These are phyloP conservation scores for Nothocercus julius DNA, from an alignment of 2,113 vertebrate species.

Conservation along the genomic window DNA sequence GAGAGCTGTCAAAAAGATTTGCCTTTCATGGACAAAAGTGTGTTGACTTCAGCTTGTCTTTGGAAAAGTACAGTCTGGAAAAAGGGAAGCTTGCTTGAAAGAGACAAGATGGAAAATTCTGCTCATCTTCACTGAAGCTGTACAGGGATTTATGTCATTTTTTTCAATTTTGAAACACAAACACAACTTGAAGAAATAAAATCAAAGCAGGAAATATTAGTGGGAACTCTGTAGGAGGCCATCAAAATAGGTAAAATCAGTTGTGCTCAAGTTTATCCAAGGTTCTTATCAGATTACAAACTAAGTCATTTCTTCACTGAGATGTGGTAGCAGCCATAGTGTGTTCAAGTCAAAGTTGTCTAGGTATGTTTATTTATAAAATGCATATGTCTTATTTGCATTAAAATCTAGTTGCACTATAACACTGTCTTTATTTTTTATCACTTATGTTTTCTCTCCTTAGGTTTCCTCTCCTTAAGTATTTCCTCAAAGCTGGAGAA, in stretches of 20 bases:
- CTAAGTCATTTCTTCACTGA: neutral
- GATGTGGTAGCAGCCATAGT: neutral
- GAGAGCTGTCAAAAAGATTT: neutral
- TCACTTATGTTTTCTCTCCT: neutral
- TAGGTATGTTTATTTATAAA: neutral
- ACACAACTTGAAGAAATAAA: neutral
- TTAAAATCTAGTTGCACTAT: neutral
- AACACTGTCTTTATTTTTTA: neutral
- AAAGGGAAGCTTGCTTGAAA: neutral
- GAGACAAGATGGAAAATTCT: neutral
- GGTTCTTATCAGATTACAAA: neutral
- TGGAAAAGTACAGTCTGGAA: neutral
- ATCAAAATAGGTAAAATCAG: neutral
- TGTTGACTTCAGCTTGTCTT: neutral
- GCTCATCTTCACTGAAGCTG: neutral
- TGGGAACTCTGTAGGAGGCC: neutral
- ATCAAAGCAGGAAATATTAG: neutral
- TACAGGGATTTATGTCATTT: neutral
- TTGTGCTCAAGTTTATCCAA: neutral
- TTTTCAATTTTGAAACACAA: neutral
- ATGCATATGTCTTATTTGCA: neutral
- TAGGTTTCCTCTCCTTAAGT: neutral
- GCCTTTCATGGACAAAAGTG: neutral
- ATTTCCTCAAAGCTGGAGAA: neutral
- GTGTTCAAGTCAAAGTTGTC: neutral